These are phyloP conservation scores for Trissoscelio sp. DNA, from an alignment of 2,888 invertebrate genomes.

Conservation along the genomic window DNA sequence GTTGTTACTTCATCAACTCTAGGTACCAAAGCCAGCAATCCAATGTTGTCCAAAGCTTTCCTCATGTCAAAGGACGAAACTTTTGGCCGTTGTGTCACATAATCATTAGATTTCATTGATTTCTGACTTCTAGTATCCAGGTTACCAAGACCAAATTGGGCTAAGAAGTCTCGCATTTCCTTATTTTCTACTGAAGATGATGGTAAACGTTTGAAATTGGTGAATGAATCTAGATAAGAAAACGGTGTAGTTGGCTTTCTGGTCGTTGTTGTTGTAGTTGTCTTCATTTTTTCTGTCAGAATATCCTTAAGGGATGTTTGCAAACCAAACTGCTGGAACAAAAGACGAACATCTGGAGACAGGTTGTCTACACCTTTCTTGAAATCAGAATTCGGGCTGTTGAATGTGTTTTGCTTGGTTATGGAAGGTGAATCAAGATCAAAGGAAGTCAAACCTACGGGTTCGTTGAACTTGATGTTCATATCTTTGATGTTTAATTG, in stretches of 20 bases:
- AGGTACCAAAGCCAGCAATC: conserved; percentile 72
- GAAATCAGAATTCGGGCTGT: conserved; percentile 70
- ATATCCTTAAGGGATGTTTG: conserved; percentile 71
- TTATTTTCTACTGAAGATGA: conserved; percentile 77
- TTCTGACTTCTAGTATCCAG: conserved; percentile 75
- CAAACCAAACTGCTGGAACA: conserved; percentile 80
- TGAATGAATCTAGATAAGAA: conserved; percentile 77
- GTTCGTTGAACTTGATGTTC: conserved; percentile 44
- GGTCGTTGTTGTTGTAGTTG: conserved; percentile 59
- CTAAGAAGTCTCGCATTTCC: conserved; percentile 83
- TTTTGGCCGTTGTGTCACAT: conserved; percentile 71
- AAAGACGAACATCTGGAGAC: conserved; percentile 78
- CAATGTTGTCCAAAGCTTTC: conserved; percentile 81
- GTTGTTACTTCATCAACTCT: conserved; percentile 39
- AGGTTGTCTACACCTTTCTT: conserved; percentile 78
- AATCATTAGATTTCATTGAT: conserved; percentile 71
- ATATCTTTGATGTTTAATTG: conserved; percentile 20
- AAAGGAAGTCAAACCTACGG: conserved; percentile 64
- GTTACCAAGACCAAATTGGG: conserved; percentile 82
- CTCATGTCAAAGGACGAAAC: conserved; percentile 81
- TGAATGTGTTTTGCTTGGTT: conserved; percentile 75
- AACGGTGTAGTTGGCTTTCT: conserved; percentile 70
- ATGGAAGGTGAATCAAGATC: conserved; percentile 70
- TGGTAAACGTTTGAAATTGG: conserved; percentile 83
- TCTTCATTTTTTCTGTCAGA: conserved; percentile 4